Evolutionary conservation across 2,113 vertebrate genomes (phyloP), one percentile per base, ranked within the genome.

Genomic region (Myotis yumanensis): DNA sequence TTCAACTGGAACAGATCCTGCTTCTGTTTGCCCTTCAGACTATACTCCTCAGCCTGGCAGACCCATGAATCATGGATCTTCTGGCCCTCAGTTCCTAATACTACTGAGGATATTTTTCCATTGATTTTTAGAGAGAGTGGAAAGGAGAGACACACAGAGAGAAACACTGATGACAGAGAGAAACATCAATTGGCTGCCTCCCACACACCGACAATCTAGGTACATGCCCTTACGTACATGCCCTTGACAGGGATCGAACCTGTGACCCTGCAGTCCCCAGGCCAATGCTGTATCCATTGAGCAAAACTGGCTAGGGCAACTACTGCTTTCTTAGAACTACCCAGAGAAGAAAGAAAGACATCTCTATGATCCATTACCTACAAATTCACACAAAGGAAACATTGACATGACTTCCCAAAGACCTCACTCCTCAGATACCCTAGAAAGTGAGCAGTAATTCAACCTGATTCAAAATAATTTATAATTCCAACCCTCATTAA

Each of bases 311-410:
- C 11, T 62, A 62, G 59, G 10, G 59, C 23, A 62, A 79, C 64
- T 79, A 30, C 11, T 64, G 43, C 54, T 95, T 94, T 86, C 83
- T 93, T 86, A 80, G 40, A 94, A 71, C 15, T 77, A 66, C 3
- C 14, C 25, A 48, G 81, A 35, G 22, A 62, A 72, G 54, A 93
- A 91, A 75, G 18, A 30, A 79, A 84, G 5, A 3, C 30, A 75
- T 57, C 46, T 87, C 35, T 90, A 20, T 90, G 59, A 88, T 37
- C 40, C 79, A 91, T 30, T 80, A 51, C 59, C 54, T 52, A 85
- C 11, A 93, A 48, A 51, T 22, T 81, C 46, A 82, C 11, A 93
- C 62, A 80, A 48, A 93, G 72, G 30, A 79, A 80, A 89, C 11
- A 28, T 14, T 80, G 40, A 37, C 51, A 52, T 40, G 51, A 69